Percentiles rank a stretch among this genome's conserved stretches.
These are phyloP conservation scores for Tetheella fluctuosa DNA, from an alignment of 2,888 invertebrate genomes.

Conservation along the genomic window DNA sequence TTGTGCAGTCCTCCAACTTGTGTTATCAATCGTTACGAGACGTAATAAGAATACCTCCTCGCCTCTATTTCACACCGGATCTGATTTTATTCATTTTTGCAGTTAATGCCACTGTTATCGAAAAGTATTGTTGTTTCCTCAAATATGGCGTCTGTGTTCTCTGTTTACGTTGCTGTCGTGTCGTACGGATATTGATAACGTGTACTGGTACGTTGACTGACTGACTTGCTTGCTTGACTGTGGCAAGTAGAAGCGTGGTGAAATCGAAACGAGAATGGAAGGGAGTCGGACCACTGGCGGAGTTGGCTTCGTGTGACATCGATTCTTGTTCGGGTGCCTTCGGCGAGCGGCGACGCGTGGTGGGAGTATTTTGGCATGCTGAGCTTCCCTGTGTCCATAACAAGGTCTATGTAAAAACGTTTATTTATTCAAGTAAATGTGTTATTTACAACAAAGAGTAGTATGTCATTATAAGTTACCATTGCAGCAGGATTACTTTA, in stretches of 20 bases:
- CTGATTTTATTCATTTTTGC: conserved; percentile 75
- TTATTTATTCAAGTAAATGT: not conserved
- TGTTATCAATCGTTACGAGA: conserved; percentile 36
- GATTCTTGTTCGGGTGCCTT: conserved; percentile 69
- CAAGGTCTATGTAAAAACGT: conserved; percentile 1
- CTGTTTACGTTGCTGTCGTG: conserved; percentile 54
- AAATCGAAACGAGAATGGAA: conserved; percentile 66
- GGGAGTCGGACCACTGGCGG: conserved; percentile 50
- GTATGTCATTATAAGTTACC: not conserved
- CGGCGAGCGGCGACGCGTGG: conserved; percentile 74
- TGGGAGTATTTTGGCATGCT: conserved; percentile 44
- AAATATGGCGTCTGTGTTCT: conserved; percentile 32
- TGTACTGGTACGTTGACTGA: conserved; percentile 46
- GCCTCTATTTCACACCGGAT: conserved; percentile 74
- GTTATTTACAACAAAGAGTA: not conserved
- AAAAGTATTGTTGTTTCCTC: conserved; percentile 32
- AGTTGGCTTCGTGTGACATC: conserved; percentile 73
- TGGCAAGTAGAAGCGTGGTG: conserved; percentile 49
- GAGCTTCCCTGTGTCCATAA: not conserved
- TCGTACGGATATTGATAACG: conserved; percentile 52
- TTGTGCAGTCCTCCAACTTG: conserved; percentile 49
- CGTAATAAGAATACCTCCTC: conserved; percentile 28
- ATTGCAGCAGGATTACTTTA: not conserved
- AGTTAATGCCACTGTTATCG: conserved; percentile 28
- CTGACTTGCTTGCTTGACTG: conserved; percentile 28